These are phyloP conservation scores for Crocidura indochinensis DNA, from an alignment of 2,797 vertebrate genomes.

Conservation along the genomic window DNA sequence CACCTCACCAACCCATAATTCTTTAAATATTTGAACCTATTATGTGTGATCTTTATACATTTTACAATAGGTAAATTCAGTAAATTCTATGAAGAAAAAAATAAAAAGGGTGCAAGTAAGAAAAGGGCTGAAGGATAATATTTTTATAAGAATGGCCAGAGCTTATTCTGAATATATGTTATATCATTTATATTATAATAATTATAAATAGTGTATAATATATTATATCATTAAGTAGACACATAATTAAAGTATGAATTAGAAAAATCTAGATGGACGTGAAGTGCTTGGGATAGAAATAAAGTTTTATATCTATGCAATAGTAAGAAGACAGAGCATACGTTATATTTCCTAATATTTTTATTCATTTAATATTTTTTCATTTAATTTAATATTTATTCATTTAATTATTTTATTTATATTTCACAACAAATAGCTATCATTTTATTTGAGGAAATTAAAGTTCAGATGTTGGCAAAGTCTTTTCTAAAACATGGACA, in stretches of 20 bases:
- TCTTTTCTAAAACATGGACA: background rate
- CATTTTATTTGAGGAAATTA: constrained; percentile 26
- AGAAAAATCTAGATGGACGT: background rate
- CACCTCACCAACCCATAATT: too few relatives aligned
- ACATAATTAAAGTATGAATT: background rate
- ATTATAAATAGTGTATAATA: too few relatives aligned
- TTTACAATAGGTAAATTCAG: background rate
- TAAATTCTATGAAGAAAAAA: background rate
- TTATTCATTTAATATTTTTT: background rate
- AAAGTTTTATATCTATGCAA: background rate
- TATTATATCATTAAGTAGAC: constrained; percentile 20
- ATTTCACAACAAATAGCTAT: background rate
- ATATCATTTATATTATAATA: too few relatives aligned
- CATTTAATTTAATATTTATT: background rate
- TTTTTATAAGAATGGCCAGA: constrained; percentile 13
- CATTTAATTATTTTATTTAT: constrained; percentile 37
- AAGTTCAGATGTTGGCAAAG: constrained; percentile 24
- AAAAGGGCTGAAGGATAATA: background rate
- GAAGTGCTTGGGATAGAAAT: background rate
- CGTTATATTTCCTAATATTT: background rate
- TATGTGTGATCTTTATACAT: background rate
- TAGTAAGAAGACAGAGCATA: background rate
- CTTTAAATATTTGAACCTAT: constrained; percentile 23
- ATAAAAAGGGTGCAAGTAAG: background rate
- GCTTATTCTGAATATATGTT: background rate